Base-by-base conservation (phyloP, 2,113 vertebrate genomes). In the Sebastes schlegelii region DNA sequence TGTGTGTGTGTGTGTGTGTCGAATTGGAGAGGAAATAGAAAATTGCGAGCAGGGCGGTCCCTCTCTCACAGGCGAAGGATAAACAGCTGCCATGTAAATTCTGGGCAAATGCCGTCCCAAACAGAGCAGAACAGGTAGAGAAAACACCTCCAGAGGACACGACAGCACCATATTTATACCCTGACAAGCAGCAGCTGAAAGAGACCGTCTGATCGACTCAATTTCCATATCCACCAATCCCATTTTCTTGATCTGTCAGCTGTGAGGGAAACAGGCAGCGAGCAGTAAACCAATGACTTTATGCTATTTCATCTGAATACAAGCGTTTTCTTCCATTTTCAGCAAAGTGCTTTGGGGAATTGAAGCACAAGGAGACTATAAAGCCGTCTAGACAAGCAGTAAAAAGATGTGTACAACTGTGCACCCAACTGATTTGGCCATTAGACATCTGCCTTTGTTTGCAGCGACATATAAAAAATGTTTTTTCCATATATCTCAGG, bases 31-130 rank as follows among this genome's bases (percentile, higher is more conserved):
- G 84, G 88, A 89, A 90, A 84, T 54, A 84, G 89, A 87, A 94
- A 93, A 89, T 85, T 67, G 86, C 67, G 74, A 85, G 76, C 79
- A 81, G 88, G 87, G 91, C 84, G 79, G 87, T 72, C 75, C 75
- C 72, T 61, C 74, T 82, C 58, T 78, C 76, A 46, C 72, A 74
- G 72, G 77, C 83, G 19, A 75, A 86, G 74, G 49, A 84, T 79
- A 91, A 91, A 91, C 83, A 88, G 82, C 78, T 74, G 79, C 80
- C 65, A 66, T 88, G 72, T 85, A 68, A 82, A 87, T 87, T 92
- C 82, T 69, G 78, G 14, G 63, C 83, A 70, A 87, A 79, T 79
- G 77, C 79, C 49, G 54, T 80, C 80, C 62, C 62, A 89, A 88
- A 76, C 82, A 63, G 85, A 88, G 85, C 89, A 92, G 82, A 91